Evolutionary conservation across 2,113 vertebrate species (phyloP), one percentile per base, ranked within the genome.

Genomic region (Xenus cinereus): DNA sequence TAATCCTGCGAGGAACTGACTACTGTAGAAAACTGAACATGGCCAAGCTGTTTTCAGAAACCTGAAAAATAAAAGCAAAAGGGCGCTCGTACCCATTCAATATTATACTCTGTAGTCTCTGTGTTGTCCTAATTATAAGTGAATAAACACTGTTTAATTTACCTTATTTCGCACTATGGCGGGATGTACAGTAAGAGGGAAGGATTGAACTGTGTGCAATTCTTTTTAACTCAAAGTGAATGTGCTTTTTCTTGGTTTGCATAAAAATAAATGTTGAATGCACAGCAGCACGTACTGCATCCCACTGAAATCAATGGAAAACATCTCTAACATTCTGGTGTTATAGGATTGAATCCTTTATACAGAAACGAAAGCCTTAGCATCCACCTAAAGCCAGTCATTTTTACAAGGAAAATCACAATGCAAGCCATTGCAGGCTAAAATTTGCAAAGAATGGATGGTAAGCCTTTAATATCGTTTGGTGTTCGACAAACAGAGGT

Each of bases 341-440:
- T n/a, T 41, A n/a, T 12, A 39, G 27, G 22, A 22, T 10, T 39
- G 15, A 32, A 51, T 86, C 68, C 16, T 59, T 35, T 10, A 12
- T 24, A 15, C 17, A 19, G 15, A 39, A 41, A 33, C 0, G 0
- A n/a, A 87, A 73, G 17, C 45, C 28, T 60, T 16, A n/a, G 6
- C 20, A 60, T 15, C n/a, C 57, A 9, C 57, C 24, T 69, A 45
- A 48, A 82, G 22, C 22, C 35, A 24, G 45, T 19, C 7, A 24
- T 48, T 82, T 87, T 79, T 62, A 33, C 56, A 76, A 63, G 30
- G 9, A 64, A 72, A 72, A 79, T 66, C 62, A 27, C 60, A 76
- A 2, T 28, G 37, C 56, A 33, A 82, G 13, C 19, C 28, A 14
- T 37, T 43, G 33, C 30, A 50, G 53, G 33, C 53, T 82, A 37